Conservation (phyloP, 2,113 vertebrate species). For the Cottus gobio region DNA sequence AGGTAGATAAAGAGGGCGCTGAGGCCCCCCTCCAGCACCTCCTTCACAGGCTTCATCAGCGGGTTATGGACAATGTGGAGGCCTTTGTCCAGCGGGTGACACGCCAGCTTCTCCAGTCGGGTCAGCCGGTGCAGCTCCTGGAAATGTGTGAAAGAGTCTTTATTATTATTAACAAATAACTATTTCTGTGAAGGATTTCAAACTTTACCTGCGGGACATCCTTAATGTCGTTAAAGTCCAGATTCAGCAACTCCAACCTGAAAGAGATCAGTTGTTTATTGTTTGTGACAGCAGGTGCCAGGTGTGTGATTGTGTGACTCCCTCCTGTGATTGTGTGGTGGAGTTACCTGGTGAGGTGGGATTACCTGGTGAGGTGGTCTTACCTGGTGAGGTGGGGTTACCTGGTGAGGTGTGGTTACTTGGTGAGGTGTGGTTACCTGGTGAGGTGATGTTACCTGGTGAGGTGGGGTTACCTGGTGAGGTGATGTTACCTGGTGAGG, state of each 20-base stretch:
- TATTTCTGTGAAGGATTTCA: not conserved
- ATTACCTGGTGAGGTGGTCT: not conserved
- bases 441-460: not conserved
- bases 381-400: too few species aligned
- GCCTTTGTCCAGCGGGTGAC: slow-evolving; percentile 95
- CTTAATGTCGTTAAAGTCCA: slow-evolving; percentile 90
- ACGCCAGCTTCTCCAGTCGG: slow-evolving; percentile 86
- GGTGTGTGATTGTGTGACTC: too few species aligned
- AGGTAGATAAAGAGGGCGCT: slow-evolving; percentile 84
- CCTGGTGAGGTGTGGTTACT: too few species aligned
- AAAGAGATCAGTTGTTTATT: not conserved
- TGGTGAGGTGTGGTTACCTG: too few species aligned
- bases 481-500: not conserved
- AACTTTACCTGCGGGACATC: slow-evolving; percentile 83
- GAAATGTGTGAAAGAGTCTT: too few species aligned
- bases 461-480: not conserved
- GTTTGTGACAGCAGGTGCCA: too few species aligned
- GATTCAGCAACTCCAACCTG: slow-evolving; percentile 89
- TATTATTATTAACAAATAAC: not conserved
- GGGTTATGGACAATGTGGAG: slow-evolving; percentile 93
- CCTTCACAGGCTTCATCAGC: slow-evolving; percentile 88
- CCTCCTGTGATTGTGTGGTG: too few species aligned
- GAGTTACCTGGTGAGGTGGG: not conserved
- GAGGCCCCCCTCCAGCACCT: slow-evolving; percentile 88
- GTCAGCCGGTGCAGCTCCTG: slow-evolving; percentile 86